A percentile compares a stretch with the other conserved stretches of the same genome.
These are phyloP conservation scores for Habrosyne pyritoides DNA, from an alignment of 2,888 invertebrate genomes.

Conservation along the genomic window DNA sequence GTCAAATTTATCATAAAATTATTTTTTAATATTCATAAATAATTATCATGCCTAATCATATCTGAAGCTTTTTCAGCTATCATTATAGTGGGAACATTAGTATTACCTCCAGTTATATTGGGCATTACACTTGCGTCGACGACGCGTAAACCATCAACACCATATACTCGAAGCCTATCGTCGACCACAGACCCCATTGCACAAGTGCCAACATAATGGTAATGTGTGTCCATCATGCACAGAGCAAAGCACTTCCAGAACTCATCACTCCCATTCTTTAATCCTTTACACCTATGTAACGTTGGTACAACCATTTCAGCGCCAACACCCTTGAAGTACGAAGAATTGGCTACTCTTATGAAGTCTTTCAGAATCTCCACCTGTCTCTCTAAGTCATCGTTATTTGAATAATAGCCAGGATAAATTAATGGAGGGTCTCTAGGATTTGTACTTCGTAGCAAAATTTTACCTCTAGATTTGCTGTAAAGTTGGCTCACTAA, in stretches of 20 bases:
- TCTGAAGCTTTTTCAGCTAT: slow-evolving; percentile 91
- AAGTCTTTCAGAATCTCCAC: slow-evolving; percentile 39
- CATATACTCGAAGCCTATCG: slow-evolving; percentile 85
- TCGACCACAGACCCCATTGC: slow-evolving; percentile 34
- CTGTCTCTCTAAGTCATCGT: slow-evolving; percentile 39
- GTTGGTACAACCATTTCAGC: slow-evolving; percentile 33
- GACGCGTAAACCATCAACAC: slow-evolving; percentile 85
- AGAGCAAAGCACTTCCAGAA: slow-evolving; percentile 36
- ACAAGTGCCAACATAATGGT: slow-evolving; percentile 26
- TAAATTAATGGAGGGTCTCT: slow-evolving; percentile 36
- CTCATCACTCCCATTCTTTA: slow-evolving; percentile 20
- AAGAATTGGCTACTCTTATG: slow-evolving; percentile 36
- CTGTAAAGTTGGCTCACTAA: slow-evolving; percentile 32
- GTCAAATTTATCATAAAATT: too few species aligned
- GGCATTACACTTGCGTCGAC: slow-evolving; percentile 92
- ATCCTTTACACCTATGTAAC: slow-evolving; percentile 2
- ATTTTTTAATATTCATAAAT: too few species aligned
- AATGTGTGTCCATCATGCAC: slow-evolving; percentile 14
- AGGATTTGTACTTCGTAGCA: slow-evolving; percentile 36
- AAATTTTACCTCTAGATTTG: slow-evolving; percentile 39
- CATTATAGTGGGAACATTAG: slow-evolving; percentile 90
- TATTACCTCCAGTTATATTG: slow-evolving; percentile 88
- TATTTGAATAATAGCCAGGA: slow-evolving; percentile 31
- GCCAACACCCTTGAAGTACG: slow-evolving; percentile 38
- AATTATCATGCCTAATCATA: slow-evolving; percentile 82